A percentile compares a stretch with the other conserved stretches of the same genome.
These are phyloP conservation scores for Macroteleia sp. DNA, from an alignment of 2,888 invertebrate species.

Conservation along the genomic window DNA sequence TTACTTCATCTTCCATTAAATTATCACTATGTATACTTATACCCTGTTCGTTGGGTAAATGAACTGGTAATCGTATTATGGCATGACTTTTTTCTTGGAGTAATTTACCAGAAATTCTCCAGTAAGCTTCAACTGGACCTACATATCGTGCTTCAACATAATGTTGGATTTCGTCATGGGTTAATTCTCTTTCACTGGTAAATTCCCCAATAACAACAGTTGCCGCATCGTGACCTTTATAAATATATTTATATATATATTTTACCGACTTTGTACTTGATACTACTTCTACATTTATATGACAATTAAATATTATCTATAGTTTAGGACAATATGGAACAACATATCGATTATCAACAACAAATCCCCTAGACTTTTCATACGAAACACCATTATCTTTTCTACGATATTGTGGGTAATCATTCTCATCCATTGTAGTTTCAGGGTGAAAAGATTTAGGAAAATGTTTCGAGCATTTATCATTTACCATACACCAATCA, in stretches of 20 bases:
- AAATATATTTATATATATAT: conserved; percentile 22
- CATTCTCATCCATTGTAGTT: too few relatives aligned
- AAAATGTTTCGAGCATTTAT: too few relatives aligned
- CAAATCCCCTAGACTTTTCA: conserved; percentile 45
- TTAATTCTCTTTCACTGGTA: neutral
- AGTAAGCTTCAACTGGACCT: conserved; percentile 64
- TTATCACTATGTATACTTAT: too few relatives aligned
- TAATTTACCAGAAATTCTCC: conserved; percentile 62
- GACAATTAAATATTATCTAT: conserved; percentile 66
- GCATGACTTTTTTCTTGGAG: conserved; percentile 16
- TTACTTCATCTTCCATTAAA: too few relatives aligned
- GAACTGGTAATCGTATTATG: conserved; percentile 5
- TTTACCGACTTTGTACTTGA: conserved; percentile 29
- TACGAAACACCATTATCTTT: too few relatives aligned
- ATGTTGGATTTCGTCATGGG: conserved; percentile 24
- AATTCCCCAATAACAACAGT: neutral
- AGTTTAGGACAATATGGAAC: conserved; percentile 72
- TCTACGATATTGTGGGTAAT: too few relatives aligned
- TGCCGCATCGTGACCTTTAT: conserved; percentile 16
- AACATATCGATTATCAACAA: conserved; percentile 74
- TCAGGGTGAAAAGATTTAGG: too few relatives aligned
- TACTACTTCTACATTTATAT: conserved; percentile 72
- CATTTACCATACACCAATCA: too few relatives aligned
- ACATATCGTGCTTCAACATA: conserved; percentile 43
- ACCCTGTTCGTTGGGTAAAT: conserved; percentile 43